A percentile compares a stretch with the other conserved stretches of the same genome.
Evolutionary conservation across 2,797 vertebrate species (phyloP).

Genomic region (Tokudaia tokunoshimensis): DNA sequence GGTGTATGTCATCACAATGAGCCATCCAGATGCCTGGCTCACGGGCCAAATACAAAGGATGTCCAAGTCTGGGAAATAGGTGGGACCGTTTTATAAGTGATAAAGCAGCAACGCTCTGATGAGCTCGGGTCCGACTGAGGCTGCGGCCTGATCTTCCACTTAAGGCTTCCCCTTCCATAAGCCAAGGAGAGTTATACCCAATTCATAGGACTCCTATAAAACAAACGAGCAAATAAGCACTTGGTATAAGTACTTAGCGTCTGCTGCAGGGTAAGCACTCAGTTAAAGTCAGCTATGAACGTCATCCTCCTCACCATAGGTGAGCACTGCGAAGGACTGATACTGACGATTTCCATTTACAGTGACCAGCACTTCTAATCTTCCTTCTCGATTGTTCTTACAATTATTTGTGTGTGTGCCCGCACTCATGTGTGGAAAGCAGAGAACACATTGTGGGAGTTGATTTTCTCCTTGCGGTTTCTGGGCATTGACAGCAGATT

Average conservation of each 20-base stretch:
- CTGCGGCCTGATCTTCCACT: background rate
- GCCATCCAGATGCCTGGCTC: background rate
- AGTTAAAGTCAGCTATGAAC: background rate
- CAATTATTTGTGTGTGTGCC: background rate
- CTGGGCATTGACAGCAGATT: background rate
- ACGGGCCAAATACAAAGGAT: background rate
- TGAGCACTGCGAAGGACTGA: background rate
- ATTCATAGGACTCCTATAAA: background rate
- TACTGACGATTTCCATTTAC: background rate
- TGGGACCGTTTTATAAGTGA: background rate
- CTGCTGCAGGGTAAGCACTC: background rate
- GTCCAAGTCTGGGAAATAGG: too few relatives aligned
- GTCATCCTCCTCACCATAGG: background rate
- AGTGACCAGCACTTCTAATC: too few relatives aligned
- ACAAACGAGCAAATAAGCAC: background rate
- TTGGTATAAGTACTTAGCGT: background rate
- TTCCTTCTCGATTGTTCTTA: background rate
- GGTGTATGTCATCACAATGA: fast-evolving
- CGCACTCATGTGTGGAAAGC: background rate
- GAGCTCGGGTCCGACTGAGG: background rate
- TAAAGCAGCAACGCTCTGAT: fast-evolving
- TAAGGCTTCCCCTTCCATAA: background rate
- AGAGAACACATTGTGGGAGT: background rate
- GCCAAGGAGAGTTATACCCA: background rate
- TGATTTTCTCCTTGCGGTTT: background rate